These are phyloP conservation scores for Rhamnusium bicolor DNA, from an alignment of 2,888 invertebrate species.

Conservation along the genomic window DNA sequence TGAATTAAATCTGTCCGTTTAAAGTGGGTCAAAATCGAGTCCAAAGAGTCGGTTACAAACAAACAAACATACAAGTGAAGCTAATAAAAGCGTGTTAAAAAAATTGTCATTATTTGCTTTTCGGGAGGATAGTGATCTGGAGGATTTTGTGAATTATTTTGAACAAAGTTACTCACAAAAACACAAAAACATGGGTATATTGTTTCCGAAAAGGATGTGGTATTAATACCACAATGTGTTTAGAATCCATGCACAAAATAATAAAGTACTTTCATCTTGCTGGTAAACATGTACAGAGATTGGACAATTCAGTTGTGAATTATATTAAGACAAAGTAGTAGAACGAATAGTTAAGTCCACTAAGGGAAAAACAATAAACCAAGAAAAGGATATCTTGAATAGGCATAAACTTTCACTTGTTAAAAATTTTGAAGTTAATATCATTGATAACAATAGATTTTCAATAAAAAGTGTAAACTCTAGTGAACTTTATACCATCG, in stretches of 20 bases:
- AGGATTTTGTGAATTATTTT: not conserved
- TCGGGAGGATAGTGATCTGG: not conserved
- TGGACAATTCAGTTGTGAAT: slow-evolving; percentile 1
- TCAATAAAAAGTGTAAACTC: not conserved
- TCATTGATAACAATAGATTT: not conserved
- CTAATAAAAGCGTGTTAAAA: too few species aligned
- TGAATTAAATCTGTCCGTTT: too few species aligned
- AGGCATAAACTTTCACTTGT: not conserved
- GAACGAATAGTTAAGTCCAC: not conserved
- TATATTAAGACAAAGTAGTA: not conserved
- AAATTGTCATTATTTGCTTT: not conserved
- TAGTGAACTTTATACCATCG: not conserved
- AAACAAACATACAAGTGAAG: too few species aligned
- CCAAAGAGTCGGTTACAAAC: too few species aligned
- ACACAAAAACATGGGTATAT: not conserved
- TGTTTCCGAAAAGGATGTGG: not conserved
- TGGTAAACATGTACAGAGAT: slow-evolving; percentile 1
- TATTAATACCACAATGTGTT: slow-evolving; percentile 1
- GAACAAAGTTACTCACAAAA: not conserved
- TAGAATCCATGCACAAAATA: slow-evolving; percentile 13
- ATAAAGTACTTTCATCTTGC: slow-evolving; percentile 4
- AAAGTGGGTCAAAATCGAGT: too few species aligned
- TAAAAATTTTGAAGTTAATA: not conserved
- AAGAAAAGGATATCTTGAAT: not conserved
- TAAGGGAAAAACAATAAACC: not conserved